Base-by-base conservation (phyloP, 2,113 vertebrate species). In the Pampusana beccarii region DNA sequence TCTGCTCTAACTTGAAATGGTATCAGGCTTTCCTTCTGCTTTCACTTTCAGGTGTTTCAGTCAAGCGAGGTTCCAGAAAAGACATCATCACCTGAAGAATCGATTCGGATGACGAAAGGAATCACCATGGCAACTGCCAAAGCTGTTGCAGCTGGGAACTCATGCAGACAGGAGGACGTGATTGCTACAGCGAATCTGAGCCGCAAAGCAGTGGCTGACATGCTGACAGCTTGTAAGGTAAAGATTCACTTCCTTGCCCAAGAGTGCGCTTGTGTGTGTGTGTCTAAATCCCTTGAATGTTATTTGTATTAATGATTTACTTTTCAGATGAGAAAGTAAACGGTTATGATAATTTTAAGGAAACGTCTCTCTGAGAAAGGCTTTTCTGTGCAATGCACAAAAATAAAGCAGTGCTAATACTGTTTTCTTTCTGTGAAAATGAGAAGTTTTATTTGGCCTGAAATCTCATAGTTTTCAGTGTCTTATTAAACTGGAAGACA, bases 81-180 rank as follows among this genome's bases (percentile, higher is more conserved):
- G 98, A 98, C 97, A 58, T 98, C 99, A 67, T 98, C 99, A 77
- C 99, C 99, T 21, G 99, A 99, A 92, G 99, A 99, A 96, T 99
- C 99, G 33, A 99, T 99, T 86, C 99, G 99, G 72, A 99, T 99
- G 99, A 99, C 99, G 48, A 99, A 99, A 98, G 99, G 99, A 91
- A 99, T 99, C 98, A 99, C 99, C 95, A 98, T 98, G 94, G 99
- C 99, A 92, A 99, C 99, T 7, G 99, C 99, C 97, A 99, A 99
- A 98, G 99, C 99, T 1, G 99, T 99, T 87, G 99, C 99, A n/a
- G 99, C 99, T 7, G 99, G 99, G 67, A 99, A 99, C 98, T 99
- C 99, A 0, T 98, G 99, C 90, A 98, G 99, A 92, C 99, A 99
- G 98, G 99, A 99, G 80, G 99, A 99, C 10, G 99, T 99, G 96